Percentiles rank a stretch among this genome's conserved stretches.
Conservation (phyloP, 2,888 invertebrate species). For the Mimumesa dahlbomi region DNA sequence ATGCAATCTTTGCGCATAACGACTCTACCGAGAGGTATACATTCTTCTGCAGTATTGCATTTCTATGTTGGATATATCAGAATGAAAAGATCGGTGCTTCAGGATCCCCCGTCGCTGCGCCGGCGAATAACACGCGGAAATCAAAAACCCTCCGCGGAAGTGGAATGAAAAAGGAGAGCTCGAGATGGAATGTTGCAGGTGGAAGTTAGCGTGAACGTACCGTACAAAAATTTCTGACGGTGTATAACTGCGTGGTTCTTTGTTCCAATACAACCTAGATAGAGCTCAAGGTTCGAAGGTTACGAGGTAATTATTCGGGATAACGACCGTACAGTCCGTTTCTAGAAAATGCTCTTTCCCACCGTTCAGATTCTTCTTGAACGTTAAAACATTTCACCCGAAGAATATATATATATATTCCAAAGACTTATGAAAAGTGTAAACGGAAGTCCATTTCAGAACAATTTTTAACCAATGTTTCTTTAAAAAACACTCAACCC, state of each 20-base stretch:
- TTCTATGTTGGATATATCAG: slow-evolving; percentile 55
- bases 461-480: no score
- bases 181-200: slow-evolving; percentile 34
- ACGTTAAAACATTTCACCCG: neutral
- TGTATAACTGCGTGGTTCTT: slow-evolving; percentile 56
- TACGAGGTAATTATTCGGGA: slow-evolving; percentile 69
- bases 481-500: no score
- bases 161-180: slow-evolving; percentile 23
- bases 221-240: slow-evolving; percentile 46
- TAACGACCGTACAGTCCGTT: slow-evolving; percentile 61
- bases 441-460: no score
- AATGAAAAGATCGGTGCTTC: slow-evolving; percentile 51
- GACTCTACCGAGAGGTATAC: slow-evolving; percentile 53
- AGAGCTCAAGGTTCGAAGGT: slow-evolving; percentile 65
- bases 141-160: slow-evolving; percentile 36
- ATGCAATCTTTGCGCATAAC: slow-evolving; percentile 58
- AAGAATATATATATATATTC: no score
- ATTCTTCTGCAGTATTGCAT: slow-evolving; percentile 44
- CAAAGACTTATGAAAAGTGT: no score
- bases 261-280: slow-evolving; percentile 60
- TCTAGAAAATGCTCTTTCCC: slow-evolving; percentile 35
- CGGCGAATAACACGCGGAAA: slow-evolving; percentile 44
- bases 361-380: neutral
- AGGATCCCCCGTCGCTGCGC: slow-evolving; percentile 58
- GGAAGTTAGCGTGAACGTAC: slow-evolving; percentile 43